Evolutionary conservation across 2,113 vertebrate genomes (phyloP).

Genomic region (Ptilonorhynchus violaceus): DNA sequence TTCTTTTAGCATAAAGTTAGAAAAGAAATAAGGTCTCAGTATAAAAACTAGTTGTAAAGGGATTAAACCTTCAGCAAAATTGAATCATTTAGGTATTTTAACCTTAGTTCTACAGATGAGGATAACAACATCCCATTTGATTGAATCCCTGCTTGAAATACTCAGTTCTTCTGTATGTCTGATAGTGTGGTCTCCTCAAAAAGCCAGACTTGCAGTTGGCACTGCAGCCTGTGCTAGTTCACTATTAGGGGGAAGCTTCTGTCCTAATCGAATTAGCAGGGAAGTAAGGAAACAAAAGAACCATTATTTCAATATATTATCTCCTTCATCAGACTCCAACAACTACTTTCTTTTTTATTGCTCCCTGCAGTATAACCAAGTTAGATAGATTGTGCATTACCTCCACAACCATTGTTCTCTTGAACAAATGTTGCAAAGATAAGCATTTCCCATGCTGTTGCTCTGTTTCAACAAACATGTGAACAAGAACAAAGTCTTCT

Average conservation of each 20-base stretch:
- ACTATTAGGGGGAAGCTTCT: background rate
- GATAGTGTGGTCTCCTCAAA: background rate
- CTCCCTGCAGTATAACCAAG: background rate
- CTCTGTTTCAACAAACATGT: background rate
- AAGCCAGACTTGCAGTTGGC: background rate
- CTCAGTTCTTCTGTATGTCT: rapidly evolving
- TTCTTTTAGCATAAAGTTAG: background rate
- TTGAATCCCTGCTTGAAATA: background rate
- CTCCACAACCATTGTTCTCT: background rate
- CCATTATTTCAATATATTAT: background rate
- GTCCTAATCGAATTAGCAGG: background rate
- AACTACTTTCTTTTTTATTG: background rate
- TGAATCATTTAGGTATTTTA: background rate
- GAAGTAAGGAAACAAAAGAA: background rate
- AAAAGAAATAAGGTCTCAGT: background rate
- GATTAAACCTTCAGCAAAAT: background rate
- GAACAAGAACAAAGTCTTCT: background rate
- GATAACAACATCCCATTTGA: background rate
- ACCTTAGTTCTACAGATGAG: background rate
- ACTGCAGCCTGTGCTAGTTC: background rate
- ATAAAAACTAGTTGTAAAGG: background rate
- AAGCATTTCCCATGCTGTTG: background rate
- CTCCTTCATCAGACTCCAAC: background rate
- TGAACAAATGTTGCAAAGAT: background rate
- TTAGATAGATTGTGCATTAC: background rate